Base-by-base conservation (phyloP, 1,140 invertebrate species). In the Calliphora vicina region DNA sequence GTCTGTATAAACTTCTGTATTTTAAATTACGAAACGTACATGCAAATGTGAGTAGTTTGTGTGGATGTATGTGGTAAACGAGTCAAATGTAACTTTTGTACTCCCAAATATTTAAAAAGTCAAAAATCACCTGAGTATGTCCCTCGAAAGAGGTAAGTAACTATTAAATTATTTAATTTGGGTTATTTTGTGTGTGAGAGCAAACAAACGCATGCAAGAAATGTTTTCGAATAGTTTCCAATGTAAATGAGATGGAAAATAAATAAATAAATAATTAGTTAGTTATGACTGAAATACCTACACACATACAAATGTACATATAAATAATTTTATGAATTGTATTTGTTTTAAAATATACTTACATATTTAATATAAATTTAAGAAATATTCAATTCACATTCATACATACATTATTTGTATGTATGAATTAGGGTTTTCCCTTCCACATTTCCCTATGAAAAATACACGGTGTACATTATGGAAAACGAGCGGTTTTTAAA, bases 91-190 rank as follows among this genome's bases (percentile, higher is more conserved):
- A 42, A 76, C 9, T 35, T n/a, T n/a, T 81, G 17, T 13, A 67
- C 50, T 81, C 45, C 80, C 50, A 81, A 81, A 81, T 81, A 81
- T 81, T 80, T 73, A 73, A n/a, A 57, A 78, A 78, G 61, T 81
- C 74, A 82, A 85, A 23, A 85, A 84, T 81, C 87, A 88, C 67
- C 84, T 88, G 87, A 88, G 84, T 88, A 86, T 88, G 85, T 88
- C 87, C 87, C 87, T 85, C 87, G 29, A 83, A 78, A 78, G 73
- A 85, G 85, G 87, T 87, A 87, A 86, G 87, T 87, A 87, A 86
- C 84, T 78, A 78, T 82, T 85, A 88, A 88, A 88, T 88, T 87
- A 74, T 82, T 82, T 82, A 82, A 82, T 82, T 82, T 82, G 81
- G 50, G 81, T 82, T 71, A 82, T 82, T 82, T 82, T 72, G 27